Evolutionary conservation across 2,113 vertebrate genomes (phyloP).

Genomic region (Saguinus midas): DNA sequence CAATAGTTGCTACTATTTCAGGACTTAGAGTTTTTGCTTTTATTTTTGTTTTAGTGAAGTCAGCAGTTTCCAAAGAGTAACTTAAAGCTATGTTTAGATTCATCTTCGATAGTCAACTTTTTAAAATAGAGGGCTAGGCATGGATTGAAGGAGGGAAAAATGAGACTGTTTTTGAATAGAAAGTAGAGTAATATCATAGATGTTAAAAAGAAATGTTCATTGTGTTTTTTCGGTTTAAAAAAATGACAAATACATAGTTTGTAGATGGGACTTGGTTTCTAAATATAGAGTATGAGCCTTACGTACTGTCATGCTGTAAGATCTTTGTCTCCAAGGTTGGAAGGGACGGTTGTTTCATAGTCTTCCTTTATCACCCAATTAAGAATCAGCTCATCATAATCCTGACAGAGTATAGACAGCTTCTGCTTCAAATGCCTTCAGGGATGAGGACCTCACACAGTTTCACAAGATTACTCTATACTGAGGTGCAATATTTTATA

Average conservation of each 20-base stretch:
- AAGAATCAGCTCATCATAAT: not conserved
- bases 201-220: not conserved
- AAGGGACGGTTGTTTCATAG: not conserved
- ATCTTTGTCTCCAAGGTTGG: not conserved
- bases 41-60: slow-evolving; percentile 67
- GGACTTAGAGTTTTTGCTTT: slow-evolving; percentile 54
- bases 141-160: not conserved
- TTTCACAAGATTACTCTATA: not conserved
- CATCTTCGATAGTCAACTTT: not conserved
- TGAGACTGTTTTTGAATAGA: not conserved
- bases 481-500: not conserved
- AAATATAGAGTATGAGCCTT: not conserved
- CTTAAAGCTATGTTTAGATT: not conserved
- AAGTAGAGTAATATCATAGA: not conserved
- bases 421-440: not conserved
- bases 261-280: not conserved
- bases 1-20: slow-evolving; percentile 61
- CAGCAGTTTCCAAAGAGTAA: slow-evolving; percentile 62
- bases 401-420: not conserved
- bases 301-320: not conserved
- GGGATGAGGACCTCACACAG: not conserved
- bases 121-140: not conserved
- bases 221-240: not conserved
- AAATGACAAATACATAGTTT: not conserved
- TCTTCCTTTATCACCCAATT: not conserved